phyloP scores from a whole-genome alignment of 2,888 invertebrate species.

The Pheosia gnoma region DNA sequence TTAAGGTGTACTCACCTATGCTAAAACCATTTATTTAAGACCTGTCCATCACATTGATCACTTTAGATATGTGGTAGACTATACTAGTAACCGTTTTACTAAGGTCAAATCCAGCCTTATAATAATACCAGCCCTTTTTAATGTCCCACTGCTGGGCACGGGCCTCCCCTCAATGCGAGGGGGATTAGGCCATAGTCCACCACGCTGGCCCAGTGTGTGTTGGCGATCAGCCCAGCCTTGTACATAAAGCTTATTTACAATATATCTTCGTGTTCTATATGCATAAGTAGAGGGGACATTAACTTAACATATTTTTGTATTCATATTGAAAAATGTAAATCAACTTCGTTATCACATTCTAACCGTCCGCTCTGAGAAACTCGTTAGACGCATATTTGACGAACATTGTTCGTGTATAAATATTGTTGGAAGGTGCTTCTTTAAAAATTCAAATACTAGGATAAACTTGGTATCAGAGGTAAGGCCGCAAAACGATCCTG shows the following conservation, averaged over 20 bases:
- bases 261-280: neutral
- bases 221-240: too few relatives aligned
- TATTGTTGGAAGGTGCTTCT: constrained; percentile 47
- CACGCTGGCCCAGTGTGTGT: too few relatives aligned
- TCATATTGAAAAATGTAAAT: constrained; percentile 33
- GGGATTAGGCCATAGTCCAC: too few relatives aligned
- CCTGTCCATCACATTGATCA: too few relatives aligned
- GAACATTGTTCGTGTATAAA: constrained; percentile 46
- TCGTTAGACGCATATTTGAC: constrained; percentile 51
- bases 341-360: constrained; percentile 48
- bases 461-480: constrained; percentile 41
- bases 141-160: too few relatives aligned
- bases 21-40: too few relatives aligned
- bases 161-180: too few relatives aligned
- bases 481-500: constrained; percentile 53
- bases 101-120: too few relatives aligned
- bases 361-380: constrained; percentile 34
- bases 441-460: constrained; percentile 62
- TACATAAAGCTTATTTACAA: neutral
- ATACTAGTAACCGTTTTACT: too few relatives aligned
- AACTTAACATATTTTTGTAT: constrained; percentile 29
- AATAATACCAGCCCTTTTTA: too few relatives aligned
- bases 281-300: constrained; percentile 27
- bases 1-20: too few relatives aligned
- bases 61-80: too few relatives aligned